Base-by-base conservation (phyloP, 2,888 invertebrate genomes). In the Lacanobia wlatinum region DNA sequence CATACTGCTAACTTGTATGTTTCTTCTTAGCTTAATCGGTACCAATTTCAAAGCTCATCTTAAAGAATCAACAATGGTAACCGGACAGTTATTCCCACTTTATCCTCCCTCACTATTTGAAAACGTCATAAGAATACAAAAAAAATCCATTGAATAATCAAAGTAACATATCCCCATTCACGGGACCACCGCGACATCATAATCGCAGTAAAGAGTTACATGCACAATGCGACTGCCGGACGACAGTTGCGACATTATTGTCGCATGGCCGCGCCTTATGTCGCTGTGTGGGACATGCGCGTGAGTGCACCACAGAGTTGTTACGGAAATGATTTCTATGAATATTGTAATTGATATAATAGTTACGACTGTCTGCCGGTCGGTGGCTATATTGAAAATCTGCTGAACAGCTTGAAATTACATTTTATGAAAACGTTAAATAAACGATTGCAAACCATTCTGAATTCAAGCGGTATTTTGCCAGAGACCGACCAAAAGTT, bases 221-320 rank as follows among this genome's bases (percentile, higher is more conserved):
- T 58, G 34, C 69, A 83, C 83, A 83, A 77, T 83, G 63, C 61
- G 58, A n/a, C 71, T 53, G 69, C 58, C 71, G 71, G 81, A 72
- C 79, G 76, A 73, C 78, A 85, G 84, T 85, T 81, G 81, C 70
- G 81, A 85, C 81, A 70, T 84, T 83, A 85, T 74, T 71, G 76
- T 81, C 85, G 84, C 85, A 60, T 76, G 84, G 69, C 52, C 66
- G 74, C 61, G 28, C 74, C 73, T 76, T 61, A 38, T 68, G 58
- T 69, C 59, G 63, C 62, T n/a, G 53, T 70, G 70, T 61, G 53
- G 86, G 84, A 86, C 69, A 85, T 85, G 86, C 84, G 84, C 84
- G 14, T 76, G 84, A 85, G 73, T 85, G 73, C 61, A 60, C 58
- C 12, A 76, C 84, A 69, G 73, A 84, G 70, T 69, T 56, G 61